Evolutionary conservation across 2,797 vertebrate genomes (phyloP).

Genomic region (Premnoplex brunnescens): DNA sequence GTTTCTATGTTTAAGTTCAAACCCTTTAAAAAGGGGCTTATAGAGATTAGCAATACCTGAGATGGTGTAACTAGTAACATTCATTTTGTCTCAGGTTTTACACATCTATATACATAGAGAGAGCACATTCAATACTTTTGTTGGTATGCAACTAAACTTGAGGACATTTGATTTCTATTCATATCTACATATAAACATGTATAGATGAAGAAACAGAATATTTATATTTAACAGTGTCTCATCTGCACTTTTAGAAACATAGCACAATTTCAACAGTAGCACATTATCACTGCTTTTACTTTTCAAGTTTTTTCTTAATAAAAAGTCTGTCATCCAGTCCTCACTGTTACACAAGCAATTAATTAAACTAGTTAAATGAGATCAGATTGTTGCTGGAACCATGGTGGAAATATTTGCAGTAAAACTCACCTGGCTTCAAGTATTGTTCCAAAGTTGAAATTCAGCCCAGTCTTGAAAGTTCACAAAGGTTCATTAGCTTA

Average conservation of each 20-base stretch:
- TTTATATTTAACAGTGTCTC: not conserved
- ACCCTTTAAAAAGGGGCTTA: not conserved
- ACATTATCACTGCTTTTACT: not conserved
- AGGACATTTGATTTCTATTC: not conserved
- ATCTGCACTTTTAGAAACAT: not conserved
- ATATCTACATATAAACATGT: not conserved
- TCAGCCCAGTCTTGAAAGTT: slow-evolving; percentile 48
- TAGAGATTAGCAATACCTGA: not conserved
- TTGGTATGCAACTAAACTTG: not conserved
- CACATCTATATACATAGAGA: not conserved
- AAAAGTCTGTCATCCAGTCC: not conserved
- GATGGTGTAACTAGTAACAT: not conserved
- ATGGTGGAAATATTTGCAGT: not conserved
- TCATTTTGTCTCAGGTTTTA: not conserved
- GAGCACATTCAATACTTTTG: not conserved
- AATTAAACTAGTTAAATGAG: slow-evolving; percentile 27
- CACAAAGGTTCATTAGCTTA: slow-evolving; percentile 50
- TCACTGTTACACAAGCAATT: slow-evolving; percentile 8
- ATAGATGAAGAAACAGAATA: not conserved
- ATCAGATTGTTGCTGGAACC: slow-evolving; percentile 21
- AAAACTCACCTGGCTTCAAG: slow-evolving; percentile 50
- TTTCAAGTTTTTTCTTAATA: not conserved
- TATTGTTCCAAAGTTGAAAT: slow-evolving; percentile 42
- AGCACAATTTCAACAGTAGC: not conserved
- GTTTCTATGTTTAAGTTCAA: not conserved